Evolutionary conservation across 2,797 vertebrate genomes (phyloP).

Genomic region (Anabas testudineus): DNA sequence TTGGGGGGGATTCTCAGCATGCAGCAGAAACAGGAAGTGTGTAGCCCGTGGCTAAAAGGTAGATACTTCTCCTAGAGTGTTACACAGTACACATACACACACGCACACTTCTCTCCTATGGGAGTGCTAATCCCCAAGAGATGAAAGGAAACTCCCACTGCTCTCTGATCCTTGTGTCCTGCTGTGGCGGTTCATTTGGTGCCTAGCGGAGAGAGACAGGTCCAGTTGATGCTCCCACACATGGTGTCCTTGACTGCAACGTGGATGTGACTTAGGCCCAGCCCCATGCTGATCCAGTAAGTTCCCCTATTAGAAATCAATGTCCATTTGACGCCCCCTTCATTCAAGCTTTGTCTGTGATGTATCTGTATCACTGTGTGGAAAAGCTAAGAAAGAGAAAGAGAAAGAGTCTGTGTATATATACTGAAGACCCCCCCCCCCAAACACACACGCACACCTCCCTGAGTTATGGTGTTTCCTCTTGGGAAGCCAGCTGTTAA

Average conservation of each 20-base stretch:
- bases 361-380: constrained; percentile 52
- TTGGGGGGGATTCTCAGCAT: constrained; percentile 64
- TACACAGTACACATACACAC: constrained; percentile 55
- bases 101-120: constrained; percentile 53
- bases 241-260: constrained; percentile 70
- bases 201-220: constrained; percentile 65
- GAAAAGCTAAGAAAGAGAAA: constrained; percentile 10
- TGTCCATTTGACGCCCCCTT: constrained; percentile 77
- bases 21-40: constrained; percentile 68
- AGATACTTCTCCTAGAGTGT: constrained; percentile 61
- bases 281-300: constrained; percentile 72
- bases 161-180: constrained; percentile 72
- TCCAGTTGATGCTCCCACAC: constrained; percentile 61
- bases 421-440: constrained; percentile 49
- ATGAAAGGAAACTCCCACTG: constrained; percentile 74
- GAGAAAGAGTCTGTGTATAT: constrained; percentile 20
- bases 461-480: constrained; percentile 57
- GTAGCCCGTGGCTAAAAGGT: constrained; percentile 72
- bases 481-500: constrained; percentile 71
- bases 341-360: constrained; percentile 65
- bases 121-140: constrained; percentile 76
- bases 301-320: constrained; percentile 80
- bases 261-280: constrained; percentile 58
- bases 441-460: no score
- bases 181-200: constrained; percentile 75